Evolutionary conservation across 2,113 vertebrate species (phyloP), one percentile per base, ranked within the genome.

Genomic region (Plecotus auritus): DNA sequence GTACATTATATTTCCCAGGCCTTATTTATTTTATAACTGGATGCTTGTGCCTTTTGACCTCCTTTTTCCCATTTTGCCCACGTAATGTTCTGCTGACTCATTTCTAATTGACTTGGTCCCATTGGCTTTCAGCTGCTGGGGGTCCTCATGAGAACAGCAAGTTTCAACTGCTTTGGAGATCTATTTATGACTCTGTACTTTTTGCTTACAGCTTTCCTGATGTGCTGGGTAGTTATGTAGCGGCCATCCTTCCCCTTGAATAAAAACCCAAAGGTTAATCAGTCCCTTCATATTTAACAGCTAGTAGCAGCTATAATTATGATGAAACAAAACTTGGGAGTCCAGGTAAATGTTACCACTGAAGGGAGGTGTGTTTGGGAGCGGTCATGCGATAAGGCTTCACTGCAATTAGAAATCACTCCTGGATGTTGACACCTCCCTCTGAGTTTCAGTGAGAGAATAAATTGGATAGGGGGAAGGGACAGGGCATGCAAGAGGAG

Each of bases 371-470:
- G 56, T 93, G 14, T 51, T 69, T 35, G 73, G 28, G 69, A 85
- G 80, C 4, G 3, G 22, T 49, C 84, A 70, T 47, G 54, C 0
- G 0, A 35, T 77, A 90, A 95, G 66, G 13, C 61, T 90, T 94
- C 47, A 17, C 13, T 84, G 45, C 49, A 69, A 70, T 92, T 82
- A 96, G 85, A 96, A 96, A 89, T 93, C 45, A 73, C 88, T 92
- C 72, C 81, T 85, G 81, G 76, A 59, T 81, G 28, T 78, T 93
- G 61, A 90, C 35, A 85, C 45, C 49, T 84, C 51, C 28, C 66
- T 97, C 54, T 87, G 90, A 85, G 88, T 92, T 93, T 87, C 56
- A 90, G 17, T 30, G 22, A 77, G 42, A 96, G 76, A 96, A 82
- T 84, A 90, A 90, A 94, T 59, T 89, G 56, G 16, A 76, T 91